phyloP scores from a whole-genome alignment of 1,140 invertebrate species.

The Mizuhopecten yessoensis region DNA sequence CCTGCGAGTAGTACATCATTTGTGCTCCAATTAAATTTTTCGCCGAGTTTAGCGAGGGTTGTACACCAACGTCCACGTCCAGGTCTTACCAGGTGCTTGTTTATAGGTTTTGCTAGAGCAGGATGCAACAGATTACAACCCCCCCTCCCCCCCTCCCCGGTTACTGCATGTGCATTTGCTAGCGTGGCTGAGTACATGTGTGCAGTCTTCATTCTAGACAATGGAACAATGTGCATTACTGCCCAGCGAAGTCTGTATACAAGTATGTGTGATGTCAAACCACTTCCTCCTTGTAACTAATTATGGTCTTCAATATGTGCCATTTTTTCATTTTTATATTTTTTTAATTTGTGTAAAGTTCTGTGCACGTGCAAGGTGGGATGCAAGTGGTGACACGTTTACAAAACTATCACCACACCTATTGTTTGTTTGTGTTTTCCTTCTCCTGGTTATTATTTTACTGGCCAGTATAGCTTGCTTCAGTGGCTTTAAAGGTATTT shows the following conservation, averaged over 20 bases:
- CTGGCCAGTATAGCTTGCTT: background rate
- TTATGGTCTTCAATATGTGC: background rate
- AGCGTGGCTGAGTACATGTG: background rate
- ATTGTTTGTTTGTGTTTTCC: background rate
- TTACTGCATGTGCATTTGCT: background rate
- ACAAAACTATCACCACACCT: background rate
- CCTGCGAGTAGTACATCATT: background rate
- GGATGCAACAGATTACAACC: background rate
- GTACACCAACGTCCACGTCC: background rate
- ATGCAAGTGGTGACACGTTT: background rate
- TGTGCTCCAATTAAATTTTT: background rate
- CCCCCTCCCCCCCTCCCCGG: background rate
- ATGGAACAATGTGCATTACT: background rate
- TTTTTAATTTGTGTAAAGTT: background rate
- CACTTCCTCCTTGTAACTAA: slow-evolving; percentile 2
- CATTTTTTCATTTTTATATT: background rate
- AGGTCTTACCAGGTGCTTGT: background rate
- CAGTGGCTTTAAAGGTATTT: background rate
- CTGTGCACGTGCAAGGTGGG: background rate
- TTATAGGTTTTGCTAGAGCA: too few species aligned
- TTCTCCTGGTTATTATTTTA: background rate
- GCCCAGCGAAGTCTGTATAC: background rate
- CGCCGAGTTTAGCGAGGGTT: background rate
- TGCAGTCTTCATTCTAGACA: slow-evolving; percentile 7
- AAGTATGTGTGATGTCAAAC: background rate